Base-by-base conservation (phyloP, 2,888 invertebrate species). In the Synanthedon myopaeformis region DNA sequence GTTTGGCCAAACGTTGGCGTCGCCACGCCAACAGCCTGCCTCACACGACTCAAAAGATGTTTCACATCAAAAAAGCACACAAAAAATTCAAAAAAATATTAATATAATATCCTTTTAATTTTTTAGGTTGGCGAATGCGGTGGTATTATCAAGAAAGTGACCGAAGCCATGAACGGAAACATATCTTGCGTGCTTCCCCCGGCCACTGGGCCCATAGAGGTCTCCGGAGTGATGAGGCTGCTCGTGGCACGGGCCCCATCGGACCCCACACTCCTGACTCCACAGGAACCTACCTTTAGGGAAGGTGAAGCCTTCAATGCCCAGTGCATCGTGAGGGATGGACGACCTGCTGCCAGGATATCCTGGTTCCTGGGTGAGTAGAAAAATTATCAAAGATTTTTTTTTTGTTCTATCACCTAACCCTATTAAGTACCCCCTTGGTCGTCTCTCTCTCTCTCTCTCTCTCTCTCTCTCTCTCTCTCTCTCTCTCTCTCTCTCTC, bases 271-370 rank as follows among this genome's bases (percentile, higher is more conserved):
- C 74, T 92, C 74, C 17, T 62, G 0, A n/a, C 72, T 0, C 66
- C 79, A 0, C 55, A 58, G 0, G 72, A 77, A 51, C 60, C 83
- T 0, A 66, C 75, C 5, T 92, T 89, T 79, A 88, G 77, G 61
- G 91, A 91, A 52, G 91, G 91, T 3, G 91, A 92, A 14, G 76
- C 77, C 13, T 84, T 94, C 66, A 78, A 79, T 61, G 93, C 93
- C 0, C 89, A 89, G 56, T 95, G 95, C 74, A 76, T 89, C 45
- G 92, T 93, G 0, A 82, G 89, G 52, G 89, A 91, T 57, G 94
- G 93, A 4, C 83, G 94, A 64, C 95, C 95, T 0, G 91, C 92
- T 0, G 93, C 94, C 1, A 93, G 91, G 65, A 91, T 95, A 60
- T 89, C 90, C n/a, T 93, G 94, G 90, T 92, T 82, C 65, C 74